These are phyloP conservation scores for Urocitellus parryii DNA, from an alignment of 2,113 vertebrate species.

Conservation along the genomic window DNA sequence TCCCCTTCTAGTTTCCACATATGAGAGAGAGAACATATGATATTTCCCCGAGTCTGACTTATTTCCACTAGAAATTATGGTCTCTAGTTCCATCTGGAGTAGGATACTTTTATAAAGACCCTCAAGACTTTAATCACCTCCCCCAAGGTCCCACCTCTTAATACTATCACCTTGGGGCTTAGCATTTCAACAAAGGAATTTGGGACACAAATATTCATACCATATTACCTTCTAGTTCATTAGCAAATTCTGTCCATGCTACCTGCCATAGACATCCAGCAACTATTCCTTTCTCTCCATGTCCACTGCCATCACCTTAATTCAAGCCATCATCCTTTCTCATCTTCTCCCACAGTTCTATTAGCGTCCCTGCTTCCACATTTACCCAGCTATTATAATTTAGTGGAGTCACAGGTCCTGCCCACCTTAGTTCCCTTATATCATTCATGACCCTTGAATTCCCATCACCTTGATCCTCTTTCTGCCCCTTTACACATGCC, in stretches of 20 bases:
- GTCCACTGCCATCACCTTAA: background rate
- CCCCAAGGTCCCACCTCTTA: no score
- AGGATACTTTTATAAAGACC: background rate
- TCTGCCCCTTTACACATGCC: background rate
- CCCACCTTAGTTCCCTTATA: background rate
- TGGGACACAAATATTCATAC: background rate
- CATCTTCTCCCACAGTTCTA: background rate
- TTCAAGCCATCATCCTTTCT: background rate
- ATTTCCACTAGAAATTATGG: no score
- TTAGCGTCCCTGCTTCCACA: background rate
- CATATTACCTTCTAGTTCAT: background rate
- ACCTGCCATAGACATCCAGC: background rate
- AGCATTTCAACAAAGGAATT: background rate
- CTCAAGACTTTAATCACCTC: background rate
- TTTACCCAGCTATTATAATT: background rate
- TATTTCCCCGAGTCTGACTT: no score
- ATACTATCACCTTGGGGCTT: background rate
- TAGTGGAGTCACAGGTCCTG: background rate
- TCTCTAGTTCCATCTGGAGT: background rate
- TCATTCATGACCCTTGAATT: conserved; percentile 5
- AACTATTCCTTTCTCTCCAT: background rate
- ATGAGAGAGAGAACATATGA: no score
- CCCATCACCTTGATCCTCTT: background rate
- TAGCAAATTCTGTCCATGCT: conserved; percentile 1
- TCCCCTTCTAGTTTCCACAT: no score